Conservation (phyloP, 2,888 invertebrate species). For the Papilio protenor region DNA sequence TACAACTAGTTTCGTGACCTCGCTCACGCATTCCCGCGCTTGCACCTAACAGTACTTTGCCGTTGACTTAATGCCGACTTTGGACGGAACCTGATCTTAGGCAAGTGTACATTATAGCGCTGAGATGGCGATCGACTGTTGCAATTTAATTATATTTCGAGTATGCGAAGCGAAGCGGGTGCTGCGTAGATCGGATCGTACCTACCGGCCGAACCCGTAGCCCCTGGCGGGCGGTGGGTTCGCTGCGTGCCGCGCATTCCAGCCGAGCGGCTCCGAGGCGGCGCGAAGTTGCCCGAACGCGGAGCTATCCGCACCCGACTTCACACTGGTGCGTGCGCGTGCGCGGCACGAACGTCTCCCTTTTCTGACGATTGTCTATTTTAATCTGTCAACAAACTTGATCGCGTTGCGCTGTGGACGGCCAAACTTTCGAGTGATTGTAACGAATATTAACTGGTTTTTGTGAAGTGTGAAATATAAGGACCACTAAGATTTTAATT, state of each 20-base stretch:
- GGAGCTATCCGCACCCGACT: constrained; percentile 75
- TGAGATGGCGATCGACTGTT: constrained; percentile 77
- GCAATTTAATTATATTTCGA: constrained; percentile 83
- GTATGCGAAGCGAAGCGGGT: constrained; percentile 71
- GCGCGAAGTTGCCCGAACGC: constrained; percentile 67
- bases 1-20: constrained; percentile 85
- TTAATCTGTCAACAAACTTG: constrained; percentile 81
- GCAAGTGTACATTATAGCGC: constrained; percentile 78
- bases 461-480: constrained; percentile 69
- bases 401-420: constrained; percentile 72
- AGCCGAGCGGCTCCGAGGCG: constrained; percentile 66
- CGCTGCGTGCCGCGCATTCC: constrained; percentile 79
- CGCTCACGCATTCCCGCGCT: constrained; percentile 84
- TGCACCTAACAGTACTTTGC: constrained; percentile 85
- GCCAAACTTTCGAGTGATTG: constrained; percentile 69
- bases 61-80: constrained; percentile 83
- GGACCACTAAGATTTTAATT: constrained; percentile 66
- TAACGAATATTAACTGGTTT: constrained; percentile 72
- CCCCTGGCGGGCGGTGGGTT: constrained; percentile 58
- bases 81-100: constrained; percentile 83
- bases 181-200: constrained; percentile 71
- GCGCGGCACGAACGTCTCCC: constrained; percentile 81
- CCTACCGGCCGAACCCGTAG: constrained; percentile 65
- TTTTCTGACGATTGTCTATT: constrained; percentile 69
- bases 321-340: constrained; percentile 83